A percentile compares a stretch with the other conserved stretches of the same genome.
phyloP scores from a whole-genome alignment of 2,888 invertebrate species.

The Craniophora ligustri region DNA sequence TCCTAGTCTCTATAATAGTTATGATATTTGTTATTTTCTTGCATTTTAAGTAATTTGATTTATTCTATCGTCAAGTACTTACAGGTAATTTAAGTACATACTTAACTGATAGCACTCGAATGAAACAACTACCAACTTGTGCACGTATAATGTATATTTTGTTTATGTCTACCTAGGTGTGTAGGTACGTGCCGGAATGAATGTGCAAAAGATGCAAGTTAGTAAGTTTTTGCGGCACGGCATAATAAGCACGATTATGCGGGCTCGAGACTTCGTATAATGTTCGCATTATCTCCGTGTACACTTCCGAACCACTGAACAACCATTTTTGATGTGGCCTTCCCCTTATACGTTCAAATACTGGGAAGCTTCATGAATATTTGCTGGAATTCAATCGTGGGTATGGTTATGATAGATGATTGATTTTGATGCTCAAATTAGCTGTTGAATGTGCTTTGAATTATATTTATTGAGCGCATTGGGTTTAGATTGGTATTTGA shows the following conservation, averaged over 20 bases:
- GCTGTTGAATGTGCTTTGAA: neutral
- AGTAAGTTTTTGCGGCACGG: slow-evolving; percentile 79
- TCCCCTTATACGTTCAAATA: slow-evolving; percentile 50
- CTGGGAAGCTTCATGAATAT: slow-evolving; percentile 50
- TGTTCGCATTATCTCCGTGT: slow-evolving; percentile 84
- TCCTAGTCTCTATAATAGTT: neutral
- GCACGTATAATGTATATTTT: too few relatives aligned
- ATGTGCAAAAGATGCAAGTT: slow-evolving; percentile 79
- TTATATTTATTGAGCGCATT: neutral
- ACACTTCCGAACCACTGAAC: slow-evolving; percentile 78
- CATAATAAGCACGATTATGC: slow-evolving; percentile 81
- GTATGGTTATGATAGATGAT: slow-evolving; percentile 22
- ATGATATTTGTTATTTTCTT: too few relatives aligned
- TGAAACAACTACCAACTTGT: slow-evolving; percentile 34
- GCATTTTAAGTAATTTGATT: too few relatives aligned
- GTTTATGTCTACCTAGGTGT: slow-evolving; percentile 42
- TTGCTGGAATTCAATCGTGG: slow-evolving; percentile 37
- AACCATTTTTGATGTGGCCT: slow-evolving; percentile 60
- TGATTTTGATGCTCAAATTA: slow-evolving; percentile 9
- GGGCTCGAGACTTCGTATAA: slow-evolving; percentile 84
- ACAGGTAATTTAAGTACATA: too few relatives aligned
- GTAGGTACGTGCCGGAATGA: slow-evolving; percentile 60
- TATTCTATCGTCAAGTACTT: too few relatives aligned
- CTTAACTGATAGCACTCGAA: too few relatives aligned
- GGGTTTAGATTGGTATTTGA: too few relatives aligned